These are phyloP conservation scores for Paramacrobiotus metropolitanus DNA, from an alignment of 1,140 invertebrate genomes.

Conservation along the genomic window DNA sequence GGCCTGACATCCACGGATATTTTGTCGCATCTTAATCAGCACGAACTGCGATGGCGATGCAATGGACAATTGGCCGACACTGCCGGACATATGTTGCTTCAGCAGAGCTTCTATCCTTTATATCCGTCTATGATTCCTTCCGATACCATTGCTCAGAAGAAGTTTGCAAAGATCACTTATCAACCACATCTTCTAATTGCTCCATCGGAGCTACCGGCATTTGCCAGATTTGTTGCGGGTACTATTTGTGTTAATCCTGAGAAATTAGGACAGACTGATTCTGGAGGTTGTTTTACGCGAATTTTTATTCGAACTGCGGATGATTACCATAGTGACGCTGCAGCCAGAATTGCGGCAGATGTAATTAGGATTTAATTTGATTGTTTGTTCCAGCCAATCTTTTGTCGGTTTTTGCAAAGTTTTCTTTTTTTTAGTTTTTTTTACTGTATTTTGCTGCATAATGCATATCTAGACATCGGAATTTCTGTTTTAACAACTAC, in stretches of 20 bases:
- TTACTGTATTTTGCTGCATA: too few relatives aligned
- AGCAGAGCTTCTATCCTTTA: constrained; percentile 53
- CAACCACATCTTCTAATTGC: constrained; percentile 56
- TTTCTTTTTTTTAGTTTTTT: too few relatives aligned
- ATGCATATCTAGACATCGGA: too few relatives aligned
- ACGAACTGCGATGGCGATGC: constrained; percentile 52
- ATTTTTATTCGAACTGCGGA: constrained; percentile 16
- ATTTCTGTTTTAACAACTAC: too few relatives aligned
- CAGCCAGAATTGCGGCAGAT: too few relatives aligned
- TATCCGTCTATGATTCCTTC: constrained; percentile 33
- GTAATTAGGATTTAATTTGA: too few relatives aligned
- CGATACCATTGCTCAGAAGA: constrained; percentile 38
- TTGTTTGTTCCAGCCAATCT: too few relatives aligned
- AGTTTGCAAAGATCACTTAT: constrained; percentile 21
- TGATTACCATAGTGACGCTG: too few relatives aligned
- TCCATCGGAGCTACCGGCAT: constrained; percentile 57
- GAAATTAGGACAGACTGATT: constrained; percentile 36
- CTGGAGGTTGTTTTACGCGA: constrained; percentile 32
- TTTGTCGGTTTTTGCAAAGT: too few relatives aligned
- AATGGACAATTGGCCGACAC: constrained; percentile 42
- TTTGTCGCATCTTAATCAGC: constrained; percentile 46
- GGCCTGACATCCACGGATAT: constrained; percentile 56
- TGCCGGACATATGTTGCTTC: constrained; percentile 43
- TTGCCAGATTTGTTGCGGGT: constrained; percentile 39
- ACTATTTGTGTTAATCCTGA: constrained; percentile 63